Base-by-base conservation (phyloP, 1,140 invertebrate genomes). In the Caenorhabditis tropicalis region DNA sequence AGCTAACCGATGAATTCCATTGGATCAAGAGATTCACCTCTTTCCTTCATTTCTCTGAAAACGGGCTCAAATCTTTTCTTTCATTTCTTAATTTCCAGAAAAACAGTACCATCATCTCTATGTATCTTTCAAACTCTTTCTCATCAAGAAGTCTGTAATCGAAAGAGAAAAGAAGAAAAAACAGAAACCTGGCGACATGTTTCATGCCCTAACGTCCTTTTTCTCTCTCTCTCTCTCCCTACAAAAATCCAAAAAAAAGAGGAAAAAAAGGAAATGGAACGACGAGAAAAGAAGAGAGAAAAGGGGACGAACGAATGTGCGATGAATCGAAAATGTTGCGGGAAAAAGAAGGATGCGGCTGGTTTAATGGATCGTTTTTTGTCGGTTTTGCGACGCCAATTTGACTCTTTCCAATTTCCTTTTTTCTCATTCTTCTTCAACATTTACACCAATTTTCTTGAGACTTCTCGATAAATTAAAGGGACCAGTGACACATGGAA, bases 301-400 rank as follows among this genome's bases (percentile, higher is more conserved):
- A 19, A 24, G 36, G 58, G 36, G 31, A 19, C 21, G 33, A 39
- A 65, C 58, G 58, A 39, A 65, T 65, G 58, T 65, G 58, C 58
- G 58, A 39, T 65, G 58, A 65, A 65, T 65, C 58, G 58, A 65
- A 65, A 65, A 65, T 65, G 29, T 65, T 65, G 29, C 58, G 58
- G 33, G 19, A 39, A 33, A 27, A 56, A 56, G 53, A 56, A 56
- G 53, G 53, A 65, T 65, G 58, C 16, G 31, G 58, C 58, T 65
- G 58, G 58, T 65, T 65, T 65, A 65, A 65, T 65, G 58, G 58
- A 65, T 31, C 58, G 58, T 65, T 65, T 65, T 65, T 65, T 65
- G 58, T 65, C 58, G 58, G 58, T 65, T n/a, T 65, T 21, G 58
- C 58, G n/a, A 65, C 58, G 58, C 29, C 58, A 39, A 56, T 56